Conservation (phyloP, 1,140 invertebrate species). For the Camponotus floridanus region DNA sequence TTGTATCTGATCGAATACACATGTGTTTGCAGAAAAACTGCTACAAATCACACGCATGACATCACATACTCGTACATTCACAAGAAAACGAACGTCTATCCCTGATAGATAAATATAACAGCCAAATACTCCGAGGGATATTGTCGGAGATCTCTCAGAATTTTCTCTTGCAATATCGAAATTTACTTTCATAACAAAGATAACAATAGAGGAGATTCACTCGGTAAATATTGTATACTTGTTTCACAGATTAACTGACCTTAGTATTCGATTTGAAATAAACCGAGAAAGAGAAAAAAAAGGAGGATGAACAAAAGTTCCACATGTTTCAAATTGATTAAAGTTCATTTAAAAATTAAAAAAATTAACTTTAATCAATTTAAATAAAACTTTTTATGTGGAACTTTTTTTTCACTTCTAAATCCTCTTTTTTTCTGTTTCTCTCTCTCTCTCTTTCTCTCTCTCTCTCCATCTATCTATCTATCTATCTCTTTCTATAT, state of each 20-base stretch:
- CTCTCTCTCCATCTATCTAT: too few relatives aligned
- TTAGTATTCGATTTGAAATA: not conserved
- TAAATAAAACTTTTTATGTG: too few relatives aligned
- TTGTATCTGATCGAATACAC: slow-evolving; percentile 29
- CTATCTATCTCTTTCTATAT: too few relatives aligned
- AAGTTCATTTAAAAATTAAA: not conserved
- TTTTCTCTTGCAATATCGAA: slow-evolving; percentile 16
- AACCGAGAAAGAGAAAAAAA: too few relatives aligned
- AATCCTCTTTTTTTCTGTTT: too few relatives aligned
- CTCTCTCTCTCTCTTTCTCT: too few relatives aligned
- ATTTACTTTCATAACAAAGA: slow-evolving; percentile 12
- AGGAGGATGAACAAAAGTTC: not conserved
- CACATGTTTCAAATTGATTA: not conserved
- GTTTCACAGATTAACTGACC: not conserved
- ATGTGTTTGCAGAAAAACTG: not conserved
- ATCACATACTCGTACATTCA: not conserved
- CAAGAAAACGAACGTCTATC: slow-evolving; percentile 17
- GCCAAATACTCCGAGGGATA: not conserved
- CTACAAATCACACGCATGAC: slow-evolving; percentile 31
- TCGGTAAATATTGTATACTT: slow-evolving; percentile 22
- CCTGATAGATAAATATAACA: slow-evolving; percentile 43
- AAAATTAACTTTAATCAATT: too few relatives aligned
- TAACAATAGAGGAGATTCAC: not conserved
- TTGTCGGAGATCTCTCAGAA: not conserved
- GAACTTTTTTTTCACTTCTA: too few relatives aligned